Base-by-base conservation (phyloP, 2,113 vertebrate species). In the Mellivora capensis region DNA sequence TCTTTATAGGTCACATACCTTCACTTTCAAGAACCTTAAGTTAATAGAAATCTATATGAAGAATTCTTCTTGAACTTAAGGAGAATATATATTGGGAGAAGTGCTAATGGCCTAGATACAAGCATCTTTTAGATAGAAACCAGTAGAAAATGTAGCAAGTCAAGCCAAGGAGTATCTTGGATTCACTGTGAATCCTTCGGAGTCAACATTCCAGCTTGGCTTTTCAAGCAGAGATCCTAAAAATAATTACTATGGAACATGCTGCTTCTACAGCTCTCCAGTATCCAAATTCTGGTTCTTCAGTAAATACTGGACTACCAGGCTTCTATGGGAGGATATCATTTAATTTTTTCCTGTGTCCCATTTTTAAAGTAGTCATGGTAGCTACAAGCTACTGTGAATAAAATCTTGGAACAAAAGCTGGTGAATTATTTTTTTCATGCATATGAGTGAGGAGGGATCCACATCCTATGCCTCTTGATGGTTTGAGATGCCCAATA, bases 321-420 rank as follows among this genome's bases (percentile, higher is more conserved):
- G 21, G 3, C 10, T 77, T 88, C 27, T 10, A 4, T 49, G 10
- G 49, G 94, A 77, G 44, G 8, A 14, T 62, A 23, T 72, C 64
- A n/a, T 13, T 91, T 96, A 7, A 3, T 87, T 95, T 86, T 86
- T 42, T 93, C 27, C 52, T 82, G 61, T 96, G 15, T 10, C 72
- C 11, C 57, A 2, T 29, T 96, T 94, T 88, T 71, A 94, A 87
- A 82, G 21, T 87, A 94, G 13, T 37, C 20, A 87, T 7, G 89
- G 9, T 95, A 84, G 57, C 17, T 71, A 71, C 6, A 69, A 80
- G 77, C 54, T 91, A 1, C 52, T 80, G 10, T 96, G 57, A 79
- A 42, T 62, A 97, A 84, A 94, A 97, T 1, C 34, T 91, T 90
- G 1, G 31, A 52, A 97, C 94, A 69, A n/a, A 88, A 25, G 3